Conservation (phyloP, 2,888 invertebrate species). For the Drosophila suboccidentalis region DNA sequence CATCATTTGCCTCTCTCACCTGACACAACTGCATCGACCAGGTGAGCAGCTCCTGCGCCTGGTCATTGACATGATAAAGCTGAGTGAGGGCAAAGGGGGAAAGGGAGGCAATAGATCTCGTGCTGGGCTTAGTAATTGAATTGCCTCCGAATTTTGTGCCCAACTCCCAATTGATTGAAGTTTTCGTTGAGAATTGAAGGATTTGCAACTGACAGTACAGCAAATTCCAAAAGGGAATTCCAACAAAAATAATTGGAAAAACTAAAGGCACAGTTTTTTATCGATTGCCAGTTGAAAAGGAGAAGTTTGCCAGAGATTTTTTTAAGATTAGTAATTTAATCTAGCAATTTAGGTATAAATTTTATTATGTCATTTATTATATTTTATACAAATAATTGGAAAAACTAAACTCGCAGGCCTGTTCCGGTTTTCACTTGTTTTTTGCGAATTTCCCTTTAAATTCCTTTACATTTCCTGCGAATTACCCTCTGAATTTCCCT, state of each 20-base stretch:
- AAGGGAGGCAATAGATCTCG: slow-evolving; percentile 16
- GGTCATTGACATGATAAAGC: slow-evolving; percentile 70
- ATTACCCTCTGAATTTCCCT: too few relatives aligned
- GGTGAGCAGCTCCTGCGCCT: slow-evolving; percentile 53
- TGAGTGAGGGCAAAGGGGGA: not conserved
- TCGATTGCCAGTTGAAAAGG: not conserved
- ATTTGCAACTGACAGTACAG: slow-evolving; percentile 61
- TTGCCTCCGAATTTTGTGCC: slow-evolving; percentile 42
- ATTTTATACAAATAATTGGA: too few relatives aligned
- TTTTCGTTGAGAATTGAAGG: slow-evolving; percentile 26
- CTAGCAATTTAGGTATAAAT: too few relatives aligned
- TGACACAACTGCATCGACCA: slow-evolving; percentile 17
- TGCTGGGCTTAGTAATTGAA: slow-evolving; percentile 71
- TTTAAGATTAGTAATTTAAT: not conserved
- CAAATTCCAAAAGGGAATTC: slow-evolving; percentile 42
- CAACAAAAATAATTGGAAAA: not conserved
- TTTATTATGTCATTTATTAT: too few relatives aligned
- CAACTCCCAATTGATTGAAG: slow-evolving; percentile 48
- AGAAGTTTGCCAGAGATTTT: not conserved
- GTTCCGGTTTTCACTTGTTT: too few relatives aligned
- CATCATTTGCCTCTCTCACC: slow-evolving; percentile 14
- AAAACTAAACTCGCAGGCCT: too few relatives aligned
- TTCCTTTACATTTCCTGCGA: too few relatives aligned
- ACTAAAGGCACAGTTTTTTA: not conserved
- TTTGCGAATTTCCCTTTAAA: too few relatives aligned